These are phyloP conservation scores for Centroberyx gerrardi DNA, from an alignment of 2,797 vertebrate genomes.

Conservation along the genomic window DNA sequence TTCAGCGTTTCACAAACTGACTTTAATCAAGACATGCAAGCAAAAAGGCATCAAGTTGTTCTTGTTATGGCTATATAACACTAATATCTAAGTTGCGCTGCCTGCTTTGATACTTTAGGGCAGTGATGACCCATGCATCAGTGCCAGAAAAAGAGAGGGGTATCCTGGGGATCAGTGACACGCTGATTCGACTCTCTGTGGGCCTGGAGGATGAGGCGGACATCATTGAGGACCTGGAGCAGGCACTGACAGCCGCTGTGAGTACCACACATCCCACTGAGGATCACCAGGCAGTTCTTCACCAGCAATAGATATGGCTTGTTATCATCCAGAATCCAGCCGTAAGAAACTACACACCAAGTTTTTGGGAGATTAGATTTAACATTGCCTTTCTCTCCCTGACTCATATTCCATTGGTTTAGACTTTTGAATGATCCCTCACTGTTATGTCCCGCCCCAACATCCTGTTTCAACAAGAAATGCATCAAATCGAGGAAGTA, in stretches of 20 bases:
- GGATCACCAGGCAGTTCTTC: not conserved
- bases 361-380: no score
- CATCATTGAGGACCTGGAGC: conserved; percentile 89
- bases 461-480: no score
- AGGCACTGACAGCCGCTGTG: conserved; percentile 91
- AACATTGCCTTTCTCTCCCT: no score
- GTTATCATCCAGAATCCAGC: not conserved
- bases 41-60: not conserved
- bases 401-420: no score
- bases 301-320: not conserved
- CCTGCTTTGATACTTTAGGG: conserved; percentile 80
- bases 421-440: no score
- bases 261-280: conserved; percentile 66
- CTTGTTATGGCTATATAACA: conserved; percentile 10
- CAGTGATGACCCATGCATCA: conserved; percentile 94
- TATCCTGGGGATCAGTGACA: conserved; percentile 91
- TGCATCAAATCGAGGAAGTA: no score
- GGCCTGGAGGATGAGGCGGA: conserved; percentile 93
- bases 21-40: conserved; percentile 12
- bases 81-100: not conserved
- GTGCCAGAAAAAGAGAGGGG: conserved; percentile 87
- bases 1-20: not conserved
- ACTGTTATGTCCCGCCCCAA: no score
- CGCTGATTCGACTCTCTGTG: conserved; percentile 92
- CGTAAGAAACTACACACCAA: no score